phyloP scores from a whole-genome alignment of 30 jellyfish, hydroid and myxozoan genomes.

The Catostylus mosaicus region DNA sequence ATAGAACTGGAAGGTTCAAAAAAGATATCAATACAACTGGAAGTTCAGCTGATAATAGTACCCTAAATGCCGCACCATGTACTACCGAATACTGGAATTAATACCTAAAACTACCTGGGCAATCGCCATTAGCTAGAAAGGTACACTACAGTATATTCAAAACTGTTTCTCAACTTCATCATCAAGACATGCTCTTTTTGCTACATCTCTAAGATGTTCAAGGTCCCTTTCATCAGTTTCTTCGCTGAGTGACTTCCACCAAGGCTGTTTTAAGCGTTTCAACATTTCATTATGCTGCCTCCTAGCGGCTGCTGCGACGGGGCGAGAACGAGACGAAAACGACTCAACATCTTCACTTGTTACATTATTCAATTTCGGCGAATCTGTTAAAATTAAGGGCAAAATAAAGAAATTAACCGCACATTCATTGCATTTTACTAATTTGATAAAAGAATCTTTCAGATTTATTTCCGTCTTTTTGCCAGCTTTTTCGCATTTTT shows the following conservation, averaged over 20 bases:
- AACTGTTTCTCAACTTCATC: constrained; percentile 55
- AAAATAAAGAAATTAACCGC: too few relatives aligned
- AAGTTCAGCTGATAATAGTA: too few relatives aligned
- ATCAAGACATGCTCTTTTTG: constrained; percentile 16
- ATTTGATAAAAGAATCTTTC: too few relatives aligned
- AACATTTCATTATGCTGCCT: constrained; percentile 54
- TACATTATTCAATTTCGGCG: constrained; percentile 47
- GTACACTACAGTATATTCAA: too few relatives aligned
- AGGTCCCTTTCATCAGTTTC: constrained; percentile 40
- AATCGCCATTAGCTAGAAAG: too few relatives aligned
- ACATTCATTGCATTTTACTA: too few relatives aligned
- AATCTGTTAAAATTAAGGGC: neutral
- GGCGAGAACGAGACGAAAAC: constrained; percentile 61
- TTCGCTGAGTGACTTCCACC: constrained; percentile 71
- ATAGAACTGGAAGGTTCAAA: too few relatives aligned
- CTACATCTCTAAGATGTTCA: constrained; percentile 21
- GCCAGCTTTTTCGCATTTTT: neutral
- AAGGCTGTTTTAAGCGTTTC: constrained; percentile 36
- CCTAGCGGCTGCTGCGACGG: constrained; percentile 74
- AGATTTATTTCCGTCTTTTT: neutral
- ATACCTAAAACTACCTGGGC: too few relatives aligned
- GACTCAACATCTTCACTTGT: constrained; percentile 38
- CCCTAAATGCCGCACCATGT: too few relatives aligned
- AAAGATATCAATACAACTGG: too few relatives aligned
- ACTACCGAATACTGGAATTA: too few relatives aligned